A percentile compares a stretch with the other conserved stretches of the same genome.
phyloP scores from a whole-genome alignment of 2,797 vertebrate genomes.

The Pagetopsis macropterus region DNA sequence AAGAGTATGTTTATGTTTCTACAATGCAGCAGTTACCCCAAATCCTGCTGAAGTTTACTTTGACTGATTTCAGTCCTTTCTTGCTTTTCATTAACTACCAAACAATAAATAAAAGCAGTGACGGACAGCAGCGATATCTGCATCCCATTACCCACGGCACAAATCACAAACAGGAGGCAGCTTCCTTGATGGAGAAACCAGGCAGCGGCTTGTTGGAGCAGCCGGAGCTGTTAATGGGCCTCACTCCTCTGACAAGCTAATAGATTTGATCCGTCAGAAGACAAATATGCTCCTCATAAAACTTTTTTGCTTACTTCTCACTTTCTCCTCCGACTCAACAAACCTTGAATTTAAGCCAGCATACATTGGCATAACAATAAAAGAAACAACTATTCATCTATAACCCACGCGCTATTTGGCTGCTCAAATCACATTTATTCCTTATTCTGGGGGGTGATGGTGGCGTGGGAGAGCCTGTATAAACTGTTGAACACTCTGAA shows the following conservation, averaged over 20 bases:
- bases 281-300: constrained; percentile 53
- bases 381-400: background rate
- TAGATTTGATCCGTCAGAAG: constrained; percentile 64
- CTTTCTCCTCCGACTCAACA: constrained; percentile 9
- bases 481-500: background rate
- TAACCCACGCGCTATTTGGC: background rate
- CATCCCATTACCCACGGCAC: constrained; percentile 53
- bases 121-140: constrained; percentile 44
- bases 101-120: constrained; percentile 57
- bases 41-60: constrained; percentile 25
- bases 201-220: constrained; percentile 56
- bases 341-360: constrained; percentile 3
- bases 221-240: constrained; percentile 58
- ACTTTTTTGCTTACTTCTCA: constrained; percentile 34
- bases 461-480: background rate
- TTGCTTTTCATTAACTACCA: constrained; percentile 49
- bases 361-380: background rate
- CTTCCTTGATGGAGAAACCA: constrained; percentile 50
- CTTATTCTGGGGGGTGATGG: background rate
- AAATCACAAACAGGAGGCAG: constrained; percentile 56
- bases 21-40: background rate
- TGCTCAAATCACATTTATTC: constrained; percentile 9
- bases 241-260: constrained; percentile 67
- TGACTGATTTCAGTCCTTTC: constrained; percentile 37
- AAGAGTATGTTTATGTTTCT: background rate